phyloP scores from a whole-genome alignment of 2,888 invertebrate genomes.

The Coronaproctus castanopsis region DNA sequence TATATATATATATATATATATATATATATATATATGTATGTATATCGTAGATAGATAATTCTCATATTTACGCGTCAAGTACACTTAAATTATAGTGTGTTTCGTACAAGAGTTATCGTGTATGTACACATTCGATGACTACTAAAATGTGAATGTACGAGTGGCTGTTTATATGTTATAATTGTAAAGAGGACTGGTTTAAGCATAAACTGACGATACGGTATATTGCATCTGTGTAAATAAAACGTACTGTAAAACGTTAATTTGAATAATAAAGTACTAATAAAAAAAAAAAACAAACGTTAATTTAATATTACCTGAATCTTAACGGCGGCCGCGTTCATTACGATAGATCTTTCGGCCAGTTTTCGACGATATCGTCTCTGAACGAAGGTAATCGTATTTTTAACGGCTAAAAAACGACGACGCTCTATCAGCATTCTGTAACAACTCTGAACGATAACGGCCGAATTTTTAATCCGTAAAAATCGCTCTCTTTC shows the following conservation, averaged over 20 bases:
- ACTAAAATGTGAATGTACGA: no score
- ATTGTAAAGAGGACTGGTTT: no score
- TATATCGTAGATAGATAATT: background rate
- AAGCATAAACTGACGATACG: no score
- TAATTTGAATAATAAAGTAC: no score
- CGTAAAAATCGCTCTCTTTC: background rate
- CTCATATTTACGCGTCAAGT: background rate
- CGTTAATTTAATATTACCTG: constrained; percentile 3
- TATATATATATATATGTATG: background rate
- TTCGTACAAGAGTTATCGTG: no score
- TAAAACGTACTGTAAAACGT: no score
- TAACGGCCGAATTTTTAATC: background rate
- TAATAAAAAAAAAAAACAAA: no score
- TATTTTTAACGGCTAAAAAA: constrained; percentile 2
- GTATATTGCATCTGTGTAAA: no score
- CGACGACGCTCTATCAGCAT: background rate
- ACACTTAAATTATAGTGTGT: no score
- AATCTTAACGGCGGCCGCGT: constrained; percentile 5
- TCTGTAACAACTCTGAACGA: constrained; percentile 5
- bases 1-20: background rate
- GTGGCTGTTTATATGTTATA: no score
- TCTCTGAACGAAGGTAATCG: constrained; percentile 1
- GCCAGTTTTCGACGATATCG: background rate
- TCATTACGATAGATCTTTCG: background rate
- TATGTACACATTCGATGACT: no score